Percentiles rank a stretch among this genome's conserved stretches.
These are phyloP conservation scores for Sarcophaga rosellei DNA, from an alignment of 2,888 invertebrate genomes.

Conservation along the genomic window DNA sequence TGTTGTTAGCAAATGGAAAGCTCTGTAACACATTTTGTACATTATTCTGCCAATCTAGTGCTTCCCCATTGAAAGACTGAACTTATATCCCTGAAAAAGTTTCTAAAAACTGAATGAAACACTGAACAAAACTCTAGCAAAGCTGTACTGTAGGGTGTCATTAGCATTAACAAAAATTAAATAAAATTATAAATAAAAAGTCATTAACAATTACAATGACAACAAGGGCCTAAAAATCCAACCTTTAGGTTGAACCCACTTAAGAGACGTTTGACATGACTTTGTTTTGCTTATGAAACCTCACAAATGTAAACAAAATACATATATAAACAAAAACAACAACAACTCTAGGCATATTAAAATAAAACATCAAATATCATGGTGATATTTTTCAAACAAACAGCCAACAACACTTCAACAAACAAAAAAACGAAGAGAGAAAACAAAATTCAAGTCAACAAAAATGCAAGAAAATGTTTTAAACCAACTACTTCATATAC, in stretches of 20 bases:
- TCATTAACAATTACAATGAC: conserved; percentile 66
- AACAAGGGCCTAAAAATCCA: conserved; percentile 65
- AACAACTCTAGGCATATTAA: not conserved
- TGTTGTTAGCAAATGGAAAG: too few relatives aligned
- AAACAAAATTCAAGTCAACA: not conserved
- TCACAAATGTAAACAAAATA: conserved; percentile 34
- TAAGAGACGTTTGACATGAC: conserved; percentile 75
- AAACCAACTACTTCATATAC: conserved; percentile 18
- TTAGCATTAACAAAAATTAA: not conserved
- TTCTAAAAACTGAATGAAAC: too few relatives aligned
- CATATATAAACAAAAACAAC: conserved; percentile 4
- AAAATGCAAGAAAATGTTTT: conserved; percentile 16
- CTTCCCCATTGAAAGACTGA: too few relatives aligned
- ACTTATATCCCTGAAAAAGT: too few relatives aligned
- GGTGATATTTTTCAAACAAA: not conserved
- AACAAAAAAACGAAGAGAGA: conserved; percentile 1
- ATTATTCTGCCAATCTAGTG: too few relatives aligned
- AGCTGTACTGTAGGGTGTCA: not conserved
- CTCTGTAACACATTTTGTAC: too few relatives aligned
- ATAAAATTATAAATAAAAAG: conserved; percentile 22
- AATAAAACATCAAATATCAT: conserved; percentile 27
- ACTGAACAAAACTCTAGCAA: too few relatives aligned
- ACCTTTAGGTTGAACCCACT: conserved; percentile 73
- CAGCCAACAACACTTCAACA: not conserved
- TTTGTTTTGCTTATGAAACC: conserved; percentile 21